A percentile compares a stretch with the other conserved stretches of the same genome.
Conservation (phyloP, 2,113 vertebrate species). For the Henicopernis longicauda region DNA sequence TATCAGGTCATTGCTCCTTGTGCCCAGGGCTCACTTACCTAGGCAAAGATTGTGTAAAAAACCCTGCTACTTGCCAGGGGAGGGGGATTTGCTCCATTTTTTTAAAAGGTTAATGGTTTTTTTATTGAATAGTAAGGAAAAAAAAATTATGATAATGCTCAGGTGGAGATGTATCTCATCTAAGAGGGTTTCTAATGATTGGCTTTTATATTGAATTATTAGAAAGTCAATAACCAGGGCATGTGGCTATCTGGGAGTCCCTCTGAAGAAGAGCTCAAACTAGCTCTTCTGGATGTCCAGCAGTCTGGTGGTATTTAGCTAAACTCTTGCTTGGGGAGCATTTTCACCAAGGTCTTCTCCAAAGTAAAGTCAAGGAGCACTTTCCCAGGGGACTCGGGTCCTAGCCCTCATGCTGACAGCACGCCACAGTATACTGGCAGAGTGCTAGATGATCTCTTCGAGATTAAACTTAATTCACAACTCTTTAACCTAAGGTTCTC, state of each 20-base stretch:
- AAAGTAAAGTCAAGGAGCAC: background rate
- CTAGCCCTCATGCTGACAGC: background rate
- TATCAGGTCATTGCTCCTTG: background rate
- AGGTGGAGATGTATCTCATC: background rate
- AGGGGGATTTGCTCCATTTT: background rate
- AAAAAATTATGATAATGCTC: background rate
- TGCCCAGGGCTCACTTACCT: background rate
- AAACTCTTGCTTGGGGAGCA: background rate
- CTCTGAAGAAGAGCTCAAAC: background rate
- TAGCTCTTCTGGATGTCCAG: background rate
- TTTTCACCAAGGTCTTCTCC: background rate
- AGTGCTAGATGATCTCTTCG: background rate
- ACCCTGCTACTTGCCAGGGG: background rate
- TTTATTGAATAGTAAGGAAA: slow-evolving; percentile 7
- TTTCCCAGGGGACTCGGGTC: background rate
- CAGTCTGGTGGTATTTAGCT: background rate
- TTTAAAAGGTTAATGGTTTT: background rate
- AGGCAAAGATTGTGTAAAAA: background rate
- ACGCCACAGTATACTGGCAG: fast-evolving
- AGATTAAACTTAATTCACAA: slow-evolving; percentile 53
- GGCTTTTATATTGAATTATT: background rate
- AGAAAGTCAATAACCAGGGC: background rate
- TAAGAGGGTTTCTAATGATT: slow-evolving; percentile 14
- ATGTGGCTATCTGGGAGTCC: background rate
- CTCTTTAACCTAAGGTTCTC: slow-evolving; percentile 13